Evolutionary conservation across 53 echinoderm and acorn worm genomes (phyloP), one percentile per base, ranked within the genome.

Genomic region (Astropecten irregularis): DNA sequence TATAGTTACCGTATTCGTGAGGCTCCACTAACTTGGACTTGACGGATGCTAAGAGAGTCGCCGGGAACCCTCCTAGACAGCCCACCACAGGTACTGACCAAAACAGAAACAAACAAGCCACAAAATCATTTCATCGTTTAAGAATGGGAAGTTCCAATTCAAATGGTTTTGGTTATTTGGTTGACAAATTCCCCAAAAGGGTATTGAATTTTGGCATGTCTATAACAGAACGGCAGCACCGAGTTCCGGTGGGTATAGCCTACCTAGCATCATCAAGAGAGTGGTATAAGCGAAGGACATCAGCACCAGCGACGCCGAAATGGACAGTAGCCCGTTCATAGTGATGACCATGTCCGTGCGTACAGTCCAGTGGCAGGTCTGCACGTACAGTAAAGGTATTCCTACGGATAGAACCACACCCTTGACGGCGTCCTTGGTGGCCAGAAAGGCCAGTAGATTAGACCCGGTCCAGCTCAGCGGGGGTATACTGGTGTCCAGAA

Each of bases 191-290:
- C 42, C 11, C 6, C 42, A 11, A 6, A 42, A 8, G 6, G 42
- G 6, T 6, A 42, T 42, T 42, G 42, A 11, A n/a, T n/a, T n/a
- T n/a, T n/a, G n/a, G n/a, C n/a, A n/a, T 18, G 18, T 18, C 21
- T 18, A 3, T 21, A 18, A 50, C 4, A 21, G 18, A 6, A 13
- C 20, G 11, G 4, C 20, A n/a, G 51, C 16, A 50, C 51, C 18
- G 20, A 50, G 20, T 50, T n/a, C 59, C 13, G 14, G 28, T 3
- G 13, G 28, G 11, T 2, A 4, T 30, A 3, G 29, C 32, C 15
- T 70, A 70, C 70, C 49, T 48, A 70, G 50, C 70, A 70, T 70
- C 70, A 70, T 70, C 70, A 70, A 30, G 50, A 50, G 19, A 20
- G 70, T 50, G 51, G 6, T 70, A 18, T 10, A 70, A 50, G 70